phyloP scores from a whole-genome alignment of 2,797 vertebrate species.

The Thripadectes ignobilis region DNA sequence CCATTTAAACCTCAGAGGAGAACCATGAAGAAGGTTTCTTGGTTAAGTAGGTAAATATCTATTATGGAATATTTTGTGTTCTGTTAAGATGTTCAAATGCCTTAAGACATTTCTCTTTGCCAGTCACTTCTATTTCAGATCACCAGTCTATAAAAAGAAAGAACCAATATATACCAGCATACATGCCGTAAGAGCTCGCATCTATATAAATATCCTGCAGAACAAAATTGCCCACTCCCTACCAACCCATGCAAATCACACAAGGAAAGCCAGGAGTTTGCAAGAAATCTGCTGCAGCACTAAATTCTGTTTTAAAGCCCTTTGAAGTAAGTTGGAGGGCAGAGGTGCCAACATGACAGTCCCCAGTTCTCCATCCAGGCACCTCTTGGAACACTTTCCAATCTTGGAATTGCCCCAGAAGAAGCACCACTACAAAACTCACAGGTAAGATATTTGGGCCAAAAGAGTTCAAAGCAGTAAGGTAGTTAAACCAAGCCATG shows the following conservation, averaged over 20 bases:
- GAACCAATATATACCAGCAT: neutral
- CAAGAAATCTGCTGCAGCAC: neutral
- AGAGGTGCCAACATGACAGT: neutral
- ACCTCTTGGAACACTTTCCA: neutral
- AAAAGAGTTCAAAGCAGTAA: neutral
- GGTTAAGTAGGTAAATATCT: neutral
- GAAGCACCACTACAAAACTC: neutral
- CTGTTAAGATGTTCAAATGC: neutral
- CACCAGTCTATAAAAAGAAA: slow-evolving; percentile 45
- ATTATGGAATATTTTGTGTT: neutral
- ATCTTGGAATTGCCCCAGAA: neutral
- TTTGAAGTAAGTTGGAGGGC: neutral
- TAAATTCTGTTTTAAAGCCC: neutral
- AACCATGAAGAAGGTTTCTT: neutral
- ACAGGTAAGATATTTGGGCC: neutral
- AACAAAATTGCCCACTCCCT: slow-evolving; percentile 41
- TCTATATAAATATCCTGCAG: slow-evolving; percentile 38
- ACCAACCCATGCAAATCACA: slow-evolving; percentile 14
- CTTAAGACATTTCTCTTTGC: slow-evolving; percentile 17
- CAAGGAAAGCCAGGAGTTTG: neutral
- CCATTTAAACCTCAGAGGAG: neutral
- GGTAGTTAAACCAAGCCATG: neutral
- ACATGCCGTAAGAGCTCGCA: neutral
- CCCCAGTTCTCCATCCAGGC: neutral
- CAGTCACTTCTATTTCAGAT: slow-evolving; percentile 61